Evolutionary conservation across 2,888 invertebrate species (phyloP), one percentile per base, ranked within the genome.

Genomic region (Metacarcinus magister): DNA sequence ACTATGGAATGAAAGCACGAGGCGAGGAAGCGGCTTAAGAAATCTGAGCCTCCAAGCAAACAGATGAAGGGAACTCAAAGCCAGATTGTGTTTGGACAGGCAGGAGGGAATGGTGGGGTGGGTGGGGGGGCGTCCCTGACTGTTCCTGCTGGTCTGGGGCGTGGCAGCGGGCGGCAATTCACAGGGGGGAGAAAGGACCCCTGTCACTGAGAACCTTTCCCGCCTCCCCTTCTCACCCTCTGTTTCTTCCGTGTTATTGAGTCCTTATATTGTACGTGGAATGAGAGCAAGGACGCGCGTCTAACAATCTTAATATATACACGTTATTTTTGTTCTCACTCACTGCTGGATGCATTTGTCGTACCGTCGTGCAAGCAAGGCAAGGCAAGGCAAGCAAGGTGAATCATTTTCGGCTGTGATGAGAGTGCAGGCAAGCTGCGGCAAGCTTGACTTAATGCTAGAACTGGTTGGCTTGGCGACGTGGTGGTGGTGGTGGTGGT

Each of bases 41-140:
- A 82, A 28, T 82, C 75, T 82, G 75, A 82, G 75, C 75, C 87
- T 39, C 19, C 16, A 39, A 87, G n/a, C 87, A 87, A 39, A 87
- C 32, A 87, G 3, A 19, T 39, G 39, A 16, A 82, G n/a, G n/a
- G n/a, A 16, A 19, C 54, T 54, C 54, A 19, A 10, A 54, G 54
- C 54, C 54, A 3, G 28, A n/a, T 10, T 10, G 32, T 82, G 75
- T 82, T 82, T 82, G 32, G 75, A 82, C 75, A n/a, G 75, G 75
- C 75, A 28, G n/a, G 75, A 82, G 60, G 23, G 13, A 13, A 10
- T 19, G 16, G 10, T 60, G 19, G 60, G 60, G 60, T 0, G 60
- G 23, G 60, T 16, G 19, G 23, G 54, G 19, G 4, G 75, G 28
- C 3, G 75, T n/a, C 75, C 75, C 28, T 82, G 75, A 82, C 75